phyloP scores from a whole-genome alignment of 2,797 vertebrate genomes.

The Schizothorax lantsangensis region DNA sequence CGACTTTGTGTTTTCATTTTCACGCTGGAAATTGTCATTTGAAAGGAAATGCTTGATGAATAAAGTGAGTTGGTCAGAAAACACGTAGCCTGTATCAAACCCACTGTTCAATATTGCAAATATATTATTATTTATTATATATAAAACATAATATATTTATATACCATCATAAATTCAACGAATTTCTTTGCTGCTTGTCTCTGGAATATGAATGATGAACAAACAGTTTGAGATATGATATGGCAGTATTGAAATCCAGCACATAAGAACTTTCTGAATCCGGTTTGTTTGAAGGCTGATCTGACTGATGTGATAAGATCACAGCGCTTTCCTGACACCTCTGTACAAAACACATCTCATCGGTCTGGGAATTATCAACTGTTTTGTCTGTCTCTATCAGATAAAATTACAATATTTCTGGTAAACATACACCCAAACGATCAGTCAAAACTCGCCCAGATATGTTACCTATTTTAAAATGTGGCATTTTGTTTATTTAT shows the following conservation, averaged over 20 bases:
- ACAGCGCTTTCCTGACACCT: conserved; percentile 15
- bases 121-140: not conserved
- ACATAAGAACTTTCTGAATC: not conserved
- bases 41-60: not conserved
- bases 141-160: not conserved
- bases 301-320: conserved; percentile 9
- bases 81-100: not conserved
- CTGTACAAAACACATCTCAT: not conserved
- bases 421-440: not conserved
- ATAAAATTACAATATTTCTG: not conserved
- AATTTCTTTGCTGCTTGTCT: not conserved
- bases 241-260: not conserved
- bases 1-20: not conserved
- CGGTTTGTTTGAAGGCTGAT: not conserved
- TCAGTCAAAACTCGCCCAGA: not conserved
- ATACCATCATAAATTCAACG: not conserved
- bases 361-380: not conserved
- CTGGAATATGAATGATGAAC: not conserved
- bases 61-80: not conserved
- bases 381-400: not conserved
- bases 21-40: not conserved
- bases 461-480: not conserved
- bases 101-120: not conserved
- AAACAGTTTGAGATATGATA: not conserved
- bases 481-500: not conserved